Percentiles rank a stretch among this genome's conserved stretches.
Conservation (phyloP, 2,797 vertebrate genomes). For the Chaetophractus vellerosus region DNA sequence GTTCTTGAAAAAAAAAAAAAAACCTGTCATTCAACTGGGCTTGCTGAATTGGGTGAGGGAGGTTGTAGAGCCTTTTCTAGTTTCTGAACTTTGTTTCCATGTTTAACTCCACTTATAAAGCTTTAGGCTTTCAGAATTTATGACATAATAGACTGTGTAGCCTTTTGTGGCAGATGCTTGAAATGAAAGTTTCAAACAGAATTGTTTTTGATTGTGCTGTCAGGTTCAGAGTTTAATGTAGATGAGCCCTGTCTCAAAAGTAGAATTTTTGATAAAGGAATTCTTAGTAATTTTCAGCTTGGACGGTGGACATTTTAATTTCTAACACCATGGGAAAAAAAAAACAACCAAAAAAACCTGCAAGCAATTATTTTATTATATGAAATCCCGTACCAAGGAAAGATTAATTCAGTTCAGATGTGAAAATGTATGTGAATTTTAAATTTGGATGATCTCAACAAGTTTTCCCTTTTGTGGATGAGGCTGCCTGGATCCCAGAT, state of each 20-base stretch:
- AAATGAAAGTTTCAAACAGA: conserved; percentile 83
- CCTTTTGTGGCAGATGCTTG: conserved; percentile 80
- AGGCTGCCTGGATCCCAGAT: conserved; percentile 89
- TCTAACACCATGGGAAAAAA: conserved; percentile 36
- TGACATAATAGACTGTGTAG: conserved; percentile 75
- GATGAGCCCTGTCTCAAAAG: conserved; percentile 79
- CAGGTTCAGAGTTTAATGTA: conserved; percentile 80
- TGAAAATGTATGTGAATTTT: conserved; percentile 91
- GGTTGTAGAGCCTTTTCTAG: conserved; percentile 63
- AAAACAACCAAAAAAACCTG: conserved; percentile 82
- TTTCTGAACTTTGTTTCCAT: conserved; percentile 70
- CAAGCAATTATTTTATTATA: conserved; percentile 92
- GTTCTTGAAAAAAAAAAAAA: not conserved
- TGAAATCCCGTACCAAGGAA: conserved; percentile 89
- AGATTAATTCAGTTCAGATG: conserved; percentile 93
- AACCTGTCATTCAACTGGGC: not conserved
- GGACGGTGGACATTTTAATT: conserved; percentile 81
- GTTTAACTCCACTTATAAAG: conserved; percentile 75
- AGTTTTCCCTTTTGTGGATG: conserved; percentile 83
- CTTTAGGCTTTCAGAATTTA: conserved; percentile 78
- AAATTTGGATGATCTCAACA: conserved; percentile 91
- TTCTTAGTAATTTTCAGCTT: conserved; percentile 83
- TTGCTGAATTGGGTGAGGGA: not conserved
- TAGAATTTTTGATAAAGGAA: conserved; percentile 74
- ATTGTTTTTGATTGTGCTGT: conserved; percentile 80